Evolutionary conservation across 2,113 vertebrate species (phyloP), one percentile per base, ranked within the genome.

Genomic region (Gavialis gangeticus): DNA sequence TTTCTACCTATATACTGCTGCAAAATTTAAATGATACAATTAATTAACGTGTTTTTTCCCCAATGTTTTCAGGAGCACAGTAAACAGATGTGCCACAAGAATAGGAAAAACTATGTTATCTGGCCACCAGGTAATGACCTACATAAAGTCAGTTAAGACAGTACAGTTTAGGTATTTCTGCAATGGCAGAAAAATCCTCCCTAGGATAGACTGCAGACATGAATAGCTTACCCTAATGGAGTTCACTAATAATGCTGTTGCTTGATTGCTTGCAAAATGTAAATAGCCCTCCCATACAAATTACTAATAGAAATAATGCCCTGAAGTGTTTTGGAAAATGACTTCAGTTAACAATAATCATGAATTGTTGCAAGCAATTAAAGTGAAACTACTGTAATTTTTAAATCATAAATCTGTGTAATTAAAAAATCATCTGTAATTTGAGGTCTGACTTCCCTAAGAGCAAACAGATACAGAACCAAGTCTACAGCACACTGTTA

Each of bases 351-450:
- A 84, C 5, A 86, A 28, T 77, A 83, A 84, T 92, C 1, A 87
- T 88, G 37, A 90, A 82, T 95, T 94, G 84, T 95, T 87, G 63
- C 12, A 79, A 93, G 84, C 79, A 85, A 91, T 92, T 93, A 89
- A 87, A 82, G 64, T 85, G 46, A 93, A 96, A 71, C 19, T 19
- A 73, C 34, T 69, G 67, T 27, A 37, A 46, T 85, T 88, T 94
- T 94, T 66, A 1, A 4, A 85, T 56, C 24, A 56, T 84, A 88
- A 69, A 82, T 92, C 90, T 93, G 82, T 75, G 13, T 62, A 82
- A 88, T 94, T 95, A 94, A 85, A 83, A 86, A 86, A 84, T 85
- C 82, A 79, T 83, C 77, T 46, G 64, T 90, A 90, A 89, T 78
- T 90, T 80, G 81, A 64, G 73, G 67, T 46, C 56, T 28, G 6